These are phyloP conservation scores for Endotricha flammealis DNA, from an alignment of 2,888 invertebrate genomes.

Conservation along the genomic window DNA sequence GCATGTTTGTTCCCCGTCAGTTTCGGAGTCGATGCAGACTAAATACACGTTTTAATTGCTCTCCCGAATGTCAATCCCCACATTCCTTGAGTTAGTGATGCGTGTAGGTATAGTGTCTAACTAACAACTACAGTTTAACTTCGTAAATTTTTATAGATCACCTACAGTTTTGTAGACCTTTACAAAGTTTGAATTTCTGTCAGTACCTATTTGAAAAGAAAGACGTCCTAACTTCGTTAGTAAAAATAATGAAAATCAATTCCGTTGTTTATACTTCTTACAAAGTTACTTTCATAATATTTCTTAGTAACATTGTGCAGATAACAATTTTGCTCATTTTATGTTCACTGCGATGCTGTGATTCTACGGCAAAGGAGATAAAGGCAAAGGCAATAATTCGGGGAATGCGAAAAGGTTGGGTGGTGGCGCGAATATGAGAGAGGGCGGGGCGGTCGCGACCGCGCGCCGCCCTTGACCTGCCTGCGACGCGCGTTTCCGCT, in stretches of 20 bases:
- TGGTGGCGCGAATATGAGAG: conserved; percentile 26
- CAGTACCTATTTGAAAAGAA: too few species aligned
- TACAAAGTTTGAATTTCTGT: too few species aligned
- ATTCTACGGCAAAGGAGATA: conserved; percentile 26
- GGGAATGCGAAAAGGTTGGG: conserved; percentile 29
- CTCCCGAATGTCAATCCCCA: conserved; percentile 55
- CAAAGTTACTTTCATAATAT: too few species aligned
- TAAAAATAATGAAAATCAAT: too few species aligned
- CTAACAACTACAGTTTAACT: too few species aligned
- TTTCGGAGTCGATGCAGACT: conserved; percentile 28
- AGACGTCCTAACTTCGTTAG: too few species aligned
- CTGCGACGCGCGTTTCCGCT: conserved; percentile 32
- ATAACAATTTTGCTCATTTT: background rate
- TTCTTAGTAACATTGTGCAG: too few species aligned
- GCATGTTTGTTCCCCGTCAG: conserved; percentile 37
- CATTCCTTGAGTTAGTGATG: conserved; percentile 44
- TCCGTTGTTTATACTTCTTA: too few species aligned
- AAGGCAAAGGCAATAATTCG: conserved; percentile 34
- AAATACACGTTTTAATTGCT: conserved; percentile 54
- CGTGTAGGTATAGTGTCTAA: too few species aligned
- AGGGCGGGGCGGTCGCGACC: conserved; percentile 34
- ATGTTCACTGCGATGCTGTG: conserved; percentile 19
- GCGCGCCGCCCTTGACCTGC: conserved; percentile 56
- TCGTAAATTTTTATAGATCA: too few species aligned
- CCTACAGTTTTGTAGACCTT: too few species aligned